phyloP scores from a whole-genome alignment of 2,113 vertebrate genomes.

The Colossoma macropomum region DNA sequence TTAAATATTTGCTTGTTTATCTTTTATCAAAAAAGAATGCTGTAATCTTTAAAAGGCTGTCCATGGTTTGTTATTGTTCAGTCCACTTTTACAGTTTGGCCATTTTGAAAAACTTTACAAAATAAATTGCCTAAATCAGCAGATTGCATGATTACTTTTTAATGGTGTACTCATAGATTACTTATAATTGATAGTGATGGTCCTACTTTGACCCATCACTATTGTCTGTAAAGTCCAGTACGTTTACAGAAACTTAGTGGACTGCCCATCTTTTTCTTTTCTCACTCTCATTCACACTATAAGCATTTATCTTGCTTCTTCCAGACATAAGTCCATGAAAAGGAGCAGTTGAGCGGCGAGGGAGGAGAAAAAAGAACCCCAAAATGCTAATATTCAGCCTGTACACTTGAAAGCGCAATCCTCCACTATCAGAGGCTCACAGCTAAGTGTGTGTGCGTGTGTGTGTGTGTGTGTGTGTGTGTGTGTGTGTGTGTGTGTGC shows the following conservation, averaged over 20 bases:
- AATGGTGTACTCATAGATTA: no score
- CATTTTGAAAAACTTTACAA: no score
- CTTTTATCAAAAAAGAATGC: no score
- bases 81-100: no score
- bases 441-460: constrained; percentile 15
- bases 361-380: not conserved
- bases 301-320: constrained; percentile 37
- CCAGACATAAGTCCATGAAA: constrained; percentile 47
- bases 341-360: constrained; percentile 13
- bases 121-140: no score
- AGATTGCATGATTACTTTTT: no score
- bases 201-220: not conserved
- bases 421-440: constrained; percentile 15
- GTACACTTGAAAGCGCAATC: constrained; percentile 19
- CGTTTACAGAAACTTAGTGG: not conserved
- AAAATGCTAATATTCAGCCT: constrained; percentile 49
- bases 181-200: no score
- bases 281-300: constrained; percentile 10
- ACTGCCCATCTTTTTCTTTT: not conserved
- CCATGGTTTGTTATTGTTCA: no score
- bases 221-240: not conserved
- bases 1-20: no score
- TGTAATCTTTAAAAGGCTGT: no score
- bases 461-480: not conserved
- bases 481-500: not conserved